Evolutionary conservation across 2,797 vertebrate species (phyloP).

Genomic region (Propithecus deckenii): DNA sequence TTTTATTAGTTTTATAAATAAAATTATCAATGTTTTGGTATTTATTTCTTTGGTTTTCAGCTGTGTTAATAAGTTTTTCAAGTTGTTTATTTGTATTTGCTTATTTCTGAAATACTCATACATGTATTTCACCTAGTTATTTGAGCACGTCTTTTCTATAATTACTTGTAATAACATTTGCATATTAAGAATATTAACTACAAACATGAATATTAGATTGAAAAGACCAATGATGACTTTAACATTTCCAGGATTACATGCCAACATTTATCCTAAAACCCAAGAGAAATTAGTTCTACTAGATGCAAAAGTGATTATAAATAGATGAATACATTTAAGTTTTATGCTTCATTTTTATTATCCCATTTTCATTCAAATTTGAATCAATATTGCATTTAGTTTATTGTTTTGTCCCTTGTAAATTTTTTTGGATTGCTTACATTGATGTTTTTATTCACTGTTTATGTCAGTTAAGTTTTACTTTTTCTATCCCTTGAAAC

Average conservation of each 20-base stretch:
- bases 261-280: neutral
- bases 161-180: neutral
- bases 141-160: neutral
- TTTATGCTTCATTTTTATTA: neutral
- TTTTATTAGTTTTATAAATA: neutral
- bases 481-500: neutral
- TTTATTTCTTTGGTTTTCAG: neutral
- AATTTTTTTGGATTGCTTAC: neutral
- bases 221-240: neutral
- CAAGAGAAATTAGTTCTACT: neutral
- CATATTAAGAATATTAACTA: neutral
- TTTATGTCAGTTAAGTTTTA: neutral
- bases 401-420: neutral
- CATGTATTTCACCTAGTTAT: neutral
- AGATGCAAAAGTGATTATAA: neutral
- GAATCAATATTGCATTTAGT: neutral
- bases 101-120: neutral
- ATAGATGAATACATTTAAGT: slow-evolving; percentile 21
- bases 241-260: neutral
- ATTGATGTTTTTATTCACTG: neutral
- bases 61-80: neutral
- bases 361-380: slow-evolving; percentile 4
- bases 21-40: neutral
- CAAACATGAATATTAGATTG: neutral
- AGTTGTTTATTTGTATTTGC: neutral